Base-by-base conservation (phyloP, 1,140 invertebrate species). In the Argopecten irradians region DNA sequence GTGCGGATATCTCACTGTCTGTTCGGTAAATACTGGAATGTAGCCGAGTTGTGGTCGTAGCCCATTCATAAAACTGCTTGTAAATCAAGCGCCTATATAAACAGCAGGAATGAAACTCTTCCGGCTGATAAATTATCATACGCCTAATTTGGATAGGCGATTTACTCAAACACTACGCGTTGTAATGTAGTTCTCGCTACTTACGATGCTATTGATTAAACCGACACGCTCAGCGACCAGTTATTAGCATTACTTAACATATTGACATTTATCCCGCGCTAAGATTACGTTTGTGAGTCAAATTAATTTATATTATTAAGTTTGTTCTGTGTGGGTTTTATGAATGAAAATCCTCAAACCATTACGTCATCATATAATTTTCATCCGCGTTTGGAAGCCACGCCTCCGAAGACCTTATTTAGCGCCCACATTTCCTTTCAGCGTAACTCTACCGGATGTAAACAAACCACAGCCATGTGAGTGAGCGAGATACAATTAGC, bases 21-120 rank as follows among this genome's bases (percentile, higher is more conserved):
- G 55, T n/a, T 71, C n/a, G n/a, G 55, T 71, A 28, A 71, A 71
- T 71, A 71, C 55, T 71, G 55, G 55, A 71, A 71, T 71, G 55
- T 71, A 71, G 55, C 55, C 55, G 55, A 71, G 55, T 71, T 71
- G 55, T 71, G 55, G 55, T 71, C 55, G 55, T 71, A 71, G 55
- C 55, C 55, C 55, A 71, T 71, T 71, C 55, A 71, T 71, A 71
- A 71, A 71, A 71, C 55, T 71, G 55, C 55, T 71, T 71, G 55
- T 71, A 71, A 71, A 71, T 71, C 55, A 71, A 71, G 55, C 55
- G 55, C 55, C 55, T 71, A 71, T 71, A 71, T 71, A 71, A 71
- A 71, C 55, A 71, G 55, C 55, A 71, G 55, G 55, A 71, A 71
- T 71, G 55, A 71, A 71, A 28, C 55, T 28, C 55, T 71, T 71